Evolutionary conservation across 2,888 invertebrate genomes (phyloP), one percentile per base, ranked within the genome.

Genomic region (Bimastos eiseni): DNA sequence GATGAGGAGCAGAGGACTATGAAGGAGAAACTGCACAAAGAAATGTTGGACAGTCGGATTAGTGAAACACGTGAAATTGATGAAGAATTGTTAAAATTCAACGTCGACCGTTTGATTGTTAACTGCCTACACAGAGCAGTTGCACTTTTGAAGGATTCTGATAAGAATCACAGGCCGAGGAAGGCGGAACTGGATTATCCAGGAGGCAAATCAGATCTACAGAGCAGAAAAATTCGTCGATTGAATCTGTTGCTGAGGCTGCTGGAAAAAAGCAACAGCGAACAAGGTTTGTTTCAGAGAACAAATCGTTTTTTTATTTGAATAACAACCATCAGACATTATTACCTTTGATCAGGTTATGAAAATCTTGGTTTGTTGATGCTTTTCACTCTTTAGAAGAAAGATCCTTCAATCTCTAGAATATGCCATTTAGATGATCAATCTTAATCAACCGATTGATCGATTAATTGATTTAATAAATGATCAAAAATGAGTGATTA

Each of bases 101-200:
- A 92, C 49, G 83, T 89, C 8, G 86, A 92, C 70, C 37, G 84
- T 21, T 90, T 93, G 34, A 92, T 93, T n/a, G 89, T 90, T 21
- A 89, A 91, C 3, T 93, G 93, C 91, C 89, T 93, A 13, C 93
- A 93, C 91, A 91, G 93, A 2, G 93, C 94, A 15, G 92, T 93
- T 15, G 92, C 93, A 24, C 93, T 93, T 92, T 92, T 94, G 83
- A 93, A 93, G 90, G 94, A 94, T 90, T 90, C 92, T n/a, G 92
- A 91, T 19, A 34, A 36, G 86, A 36, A 86, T 37, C 86, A 36
- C 24, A 70, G n/a, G 11, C 70, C 11, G 70, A 70, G 17, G n/a
- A 70, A 70, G 70, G n/a, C 70, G 17, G 70, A 70, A 70, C n/a
- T 70, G 8, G 70, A n/a, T n/a, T 70, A 30, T 13, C 11, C 5